A percentile compares a stretch with the other conserved stretches of the same genome.
Conservation (phyloP, 2,113 vertebrate species). For the Epinephelus cyanopodus region DNA sequence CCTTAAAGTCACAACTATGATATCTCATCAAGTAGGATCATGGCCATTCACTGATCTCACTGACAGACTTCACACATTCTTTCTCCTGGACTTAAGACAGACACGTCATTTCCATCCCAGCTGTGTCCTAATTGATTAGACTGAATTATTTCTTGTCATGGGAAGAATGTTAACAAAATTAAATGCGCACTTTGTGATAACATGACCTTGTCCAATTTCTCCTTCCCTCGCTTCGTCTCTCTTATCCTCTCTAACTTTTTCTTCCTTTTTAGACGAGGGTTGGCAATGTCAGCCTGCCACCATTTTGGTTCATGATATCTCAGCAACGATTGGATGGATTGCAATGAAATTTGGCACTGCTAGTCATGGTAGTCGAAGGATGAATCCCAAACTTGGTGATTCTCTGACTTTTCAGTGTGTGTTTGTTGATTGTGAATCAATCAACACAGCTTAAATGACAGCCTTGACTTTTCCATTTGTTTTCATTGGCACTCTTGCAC, state of each 20-base stretch:
- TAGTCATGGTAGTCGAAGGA: not conserved
- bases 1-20: constrained; percentile 10
- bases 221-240: not conserved
- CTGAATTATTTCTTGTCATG: constrained; percentile 66
- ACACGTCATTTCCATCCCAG: constrained; percentile 55
- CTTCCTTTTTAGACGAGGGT: not conserved
- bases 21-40: constrained; percentile 22
- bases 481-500: too few species aligned
- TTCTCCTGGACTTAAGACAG: constrained; percentile 30
- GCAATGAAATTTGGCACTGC: not conserved
- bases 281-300: not conserved
- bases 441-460: too few species aligned
- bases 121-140: constrained; percentile 67
- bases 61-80: constrained; percentile 2
- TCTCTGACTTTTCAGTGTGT: not conserved
- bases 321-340: not conserved
- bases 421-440: not conserved
- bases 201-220: constrained; percentile 40
- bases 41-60: constrained; percentile 42
- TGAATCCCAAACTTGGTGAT: not conserved
- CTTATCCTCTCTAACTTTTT: not conserved
- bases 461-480: too few species aligned
- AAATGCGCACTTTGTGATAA: constrained; percentile 55
- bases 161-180: constrained; percentile 72
- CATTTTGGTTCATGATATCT: constrained; percentile 3